These are phyloP conservation scores for Scaptodrosophila lebanonensis DNA, from an alignment of 1,140 invertebrate species.

Conservation along the genomic window DNA sequence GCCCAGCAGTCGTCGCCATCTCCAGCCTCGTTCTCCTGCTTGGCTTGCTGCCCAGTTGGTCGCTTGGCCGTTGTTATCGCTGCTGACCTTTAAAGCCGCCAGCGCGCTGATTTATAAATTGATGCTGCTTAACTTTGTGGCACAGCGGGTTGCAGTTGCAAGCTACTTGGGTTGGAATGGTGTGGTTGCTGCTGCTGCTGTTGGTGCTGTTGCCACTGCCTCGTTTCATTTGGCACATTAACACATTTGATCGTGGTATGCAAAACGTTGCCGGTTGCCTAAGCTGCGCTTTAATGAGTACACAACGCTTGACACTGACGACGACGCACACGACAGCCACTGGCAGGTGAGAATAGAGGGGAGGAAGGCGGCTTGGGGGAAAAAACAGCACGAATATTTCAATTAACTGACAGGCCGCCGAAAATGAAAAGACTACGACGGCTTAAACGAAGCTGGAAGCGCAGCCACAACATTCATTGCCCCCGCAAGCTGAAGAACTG, in stretches of 20 bases:
- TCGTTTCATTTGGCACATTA: slow-evolving; percentile 62
- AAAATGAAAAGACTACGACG: slow-evolving; percentile 36
- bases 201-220: slow-evolving; percentile 27
- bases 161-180: slow-evolving; percentile 35
- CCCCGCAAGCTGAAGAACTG: slow-evolving; percentile 38
- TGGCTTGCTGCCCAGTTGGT: slow-evolving; percentile 11
- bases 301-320: slow-evolving; percentile 31
- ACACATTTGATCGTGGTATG: slow-evolving; percentile 41
- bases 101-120: slow-evolving; percentile 70
- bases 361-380: background rate
- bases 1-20: slow-evolving; percentile 7
- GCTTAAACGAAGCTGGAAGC: background rate
- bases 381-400: slow-evolving; percentile 63
- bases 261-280: slow-evolving; percentile 28
- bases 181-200: slow-evolving; percentile 4
- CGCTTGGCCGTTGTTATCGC: slow-evolving; percentile 37
- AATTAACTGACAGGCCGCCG: slow-evolving; percentile 65
- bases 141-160: slow-evolving; percentile 58
- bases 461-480: background rate
- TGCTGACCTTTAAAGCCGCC: slow-evolving; percentile 73
- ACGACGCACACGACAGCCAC: slow-evolving; percentile 35
- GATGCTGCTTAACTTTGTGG: slow-evolving; percentile 72
- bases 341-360: too few species aligned
- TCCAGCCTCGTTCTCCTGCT: slow-evolving; percentile 14
- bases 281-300: slow-evolving; percentile 56